Percentiles rank a stretch among this genome's conserved stretches.
phyloP scores from a whole-genome alignment of 2,113 vertebrate genomes.

The Alaudala cheleensis region DNA sequence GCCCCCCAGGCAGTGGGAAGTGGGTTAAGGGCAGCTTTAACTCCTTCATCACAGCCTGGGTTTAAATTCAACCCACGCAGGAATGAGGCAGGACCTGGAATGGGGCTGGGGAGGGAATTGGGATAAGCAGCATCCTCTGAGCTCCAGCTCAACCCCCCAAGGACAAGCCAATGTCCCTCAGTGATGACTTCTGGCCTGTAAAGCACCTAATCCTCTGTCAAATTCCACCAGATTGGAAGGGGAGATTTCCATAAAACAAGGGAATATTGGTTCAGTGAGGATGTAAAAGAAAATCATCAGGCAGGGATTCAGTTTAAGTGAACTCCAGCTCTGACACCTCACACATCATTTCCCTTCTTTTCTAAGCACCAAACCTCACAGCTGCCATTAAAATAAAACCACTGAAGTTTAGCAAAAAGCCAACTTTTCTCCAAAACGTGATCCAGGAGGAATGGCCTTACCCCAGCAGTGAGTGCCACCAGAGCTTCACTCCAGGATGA shows the following conservation, averaged over 20 bases:
- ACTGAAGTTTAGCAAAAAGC: neutral
- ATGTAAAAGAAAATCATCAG: neutral
- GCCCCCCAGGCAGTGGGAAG: neutral
- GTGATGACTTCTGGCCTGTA: fast-evolving
- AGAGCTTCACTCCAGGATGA: neutral
- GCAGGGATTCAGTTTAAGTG: neutral
- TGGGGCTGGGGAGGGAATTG: neutral
- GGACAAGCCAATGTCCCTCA: neutral
- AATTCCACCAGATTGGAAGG: neutral
- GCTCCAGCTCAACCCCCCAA: neutral
- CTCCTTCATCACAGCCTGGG: fast-evolving
- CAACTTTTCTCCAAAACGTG: fast-evolving
- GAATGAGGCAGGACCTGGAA: neutral
- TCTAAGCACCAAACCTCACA: neutral
- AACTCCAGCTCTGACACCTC: neutral
- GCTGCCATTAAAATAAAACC: neutral
- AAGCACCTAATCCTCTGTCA: neutral
- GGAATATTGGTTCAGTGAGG: neutral
- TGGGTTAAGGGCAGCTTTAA: neutral
- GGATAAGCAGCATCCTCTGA: neutral
- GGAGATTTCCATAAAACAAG: neutral
- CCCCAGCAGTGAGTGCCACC: neutral
- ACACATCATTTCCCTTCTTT: neutral
- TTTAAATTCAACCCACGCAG: fast-evolving
- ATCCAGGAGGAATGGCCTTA: neutral